Evolutionary conservation across 1,140 invertebrate species (phyloP), one percentile per base, ranked within the genome.

Genomic region (Homalodisca vitripennis): DNA sequence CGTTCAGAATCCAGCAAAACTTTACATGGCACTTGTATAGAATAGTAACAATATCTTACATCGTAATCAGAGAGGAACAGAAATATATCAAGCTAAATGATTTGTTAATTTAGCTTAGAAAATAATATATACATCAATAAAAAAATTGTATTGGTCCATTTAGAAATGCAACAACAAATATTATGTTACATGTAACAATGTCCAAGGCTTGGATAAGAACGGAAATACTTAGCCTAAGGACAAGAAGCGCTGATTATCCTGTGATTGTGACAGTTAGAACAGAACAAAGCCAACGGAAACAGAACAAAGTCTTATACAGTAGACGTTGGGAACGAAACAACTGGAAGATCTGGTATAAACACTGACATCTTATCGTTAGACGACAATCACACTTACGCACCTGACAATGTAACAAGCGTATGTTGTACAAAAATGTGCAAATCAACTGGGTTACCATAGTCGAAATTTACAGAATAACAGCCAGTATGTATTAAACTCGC

Each of bases 11-110:
- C 55, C 55, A 60, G 55, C 55, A 60, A 60, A 60, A 60, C 55
- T 60, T 60, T 60, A 60, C 55, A 60, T 60, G 55, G 55, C 55
- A 60, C 55, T 60, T 60, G 55, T 60, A 60, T 60, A 60, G 55
- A 60, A 26, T 53, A 53, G 48, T 60, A 60, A 60, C 55, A 60
- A 24, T 60, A 60, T 60, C 26, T 60, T 60, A 60, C 55, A 60
- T 30, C 24, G 29, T 27, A 60, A 27, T 24, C 24, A 13, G 24
- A 60, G 24, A 60, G 48, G 48, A 51, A 51, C 48, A n/a, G n/a
- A 60, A 60, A 60, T 24, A 12, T 30, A 27, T 30, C 55, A 24
- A 60, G 55, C 55, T 60, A 27, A 60, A 51, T 51, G 2, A 51
- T 51, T 51, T 51, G n/a, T 10, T 51, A 51, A 51, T 51, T 51